Percentiles rank a stretch among this genome's conserved stretches.
Evolutionary conservation across 2,797 vertebrate genomes (phyloP).

Genomic region (Oreonectes daqikongensis): DNA sequence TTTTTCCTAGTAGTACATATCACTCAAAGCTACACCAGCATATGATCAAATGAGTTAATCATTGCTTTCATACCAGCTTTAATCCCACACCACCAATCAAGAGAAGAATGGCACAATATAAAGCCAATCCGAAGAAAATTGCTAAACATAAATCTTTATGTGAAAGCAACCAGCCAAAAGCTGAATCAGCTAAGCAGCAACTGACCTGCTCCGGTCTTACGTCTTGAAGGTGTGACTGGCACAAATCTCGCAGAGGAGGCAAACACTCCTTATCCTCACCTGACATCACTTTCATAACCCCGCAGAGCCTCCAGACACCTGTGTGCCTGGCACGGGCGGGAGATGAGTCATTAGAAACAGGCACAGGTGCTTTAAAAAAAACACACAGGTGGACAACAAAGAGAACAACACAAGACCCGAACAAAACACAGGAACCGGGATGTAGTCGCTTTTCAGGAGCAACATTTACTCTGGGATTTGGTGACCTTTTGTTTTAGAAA

Average conservation of each 20-base stretch:
- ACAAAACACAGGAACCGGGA: neutral
- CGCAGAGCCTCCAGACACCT: slow-evolving; percentile 7
- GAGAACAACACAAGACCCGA: neutral
- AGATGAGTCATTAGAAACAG: slow-evolving; percentile 38
- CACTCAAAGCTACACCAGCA: no score
- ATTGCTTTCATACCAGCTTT: neutral
- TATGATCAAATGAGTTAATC: no score
- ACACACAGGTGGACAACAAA: slow-evolving; percentile 8
- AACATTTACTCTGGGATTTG: slow-evolving; percentile 35
- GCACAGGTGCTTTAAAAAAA: slow-evolving; percentile 34
- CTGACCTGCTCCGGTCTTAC: neutral
- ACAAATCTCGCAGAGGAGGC: slow-evolving; percentile 35
- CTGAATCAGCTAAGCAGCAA: slow-evolving; percentile 37
- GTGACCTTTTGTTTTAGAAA: slow-evolving; percentile 41
- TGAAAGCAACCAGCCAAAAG: slow-evolving; percentile 22
- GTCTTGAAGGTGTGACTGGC: slow-evolving; percentile 13
- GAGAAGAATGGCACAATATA: neutral
- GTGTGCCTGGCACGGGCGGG: slow-evolving; percentile 21
- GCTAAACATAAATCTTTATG: slow-evolving; percentile 4
- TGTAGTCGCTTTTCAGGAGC: slow-evolving; percentile 16
- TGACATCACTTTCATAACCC: slow-evolving; percentile 31
- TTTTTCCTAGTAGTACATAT: neutral
- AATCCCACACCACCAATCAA: neutral
- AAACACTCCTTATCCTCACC: slow-evolving; percentile 24
- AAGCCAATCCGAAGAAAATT: neutral